Conservation (phyloP, 2,113 vertebrate genomes). For the Syrmaticus mikado region DNA sequence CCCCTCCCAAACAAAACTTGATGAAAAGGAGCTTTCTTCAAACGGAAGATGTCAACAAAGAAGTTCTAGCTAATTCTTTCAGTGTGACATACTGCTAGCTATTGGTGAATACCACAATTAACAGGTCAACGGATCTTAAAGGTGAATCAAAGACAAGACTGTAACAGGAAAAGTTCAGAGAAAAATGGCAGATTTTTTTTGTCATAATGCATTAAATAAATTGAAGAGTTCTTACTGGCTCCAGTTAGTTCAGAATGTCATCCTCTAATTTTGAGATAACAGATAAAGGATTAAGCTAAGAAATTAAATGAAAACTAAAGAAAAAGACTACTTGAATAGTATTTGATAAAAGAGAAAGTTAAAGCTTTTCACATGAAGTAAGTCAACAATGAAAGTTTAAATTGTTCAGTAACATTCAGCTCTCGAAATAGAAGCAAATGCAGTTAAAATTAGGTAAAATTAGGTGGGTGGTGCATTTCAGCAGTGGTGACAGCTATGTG, state of each 20-base stretch:
- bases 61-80: not conserved
- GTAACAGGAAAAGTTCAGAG: not conserved
- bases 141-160: not conserved
- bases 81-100: accelerated
- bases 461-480: too few relatives aligned
- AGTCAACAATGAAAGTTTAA: not conserved
- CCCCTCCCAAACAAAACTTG: not conserved
- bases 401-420: not conserved
- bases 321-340: not conserved
- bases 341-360: not conserved
- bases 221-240: not conserved
- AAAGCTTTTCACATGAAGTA: not conserved
- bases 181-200: not conserved
- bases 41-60: not conserved
- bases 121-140: not conserved
- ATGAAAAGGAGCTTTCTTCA: not conserved
- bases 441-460: not conserved
- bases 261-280: not conserved
- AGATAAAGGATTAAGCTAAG: not conserved
- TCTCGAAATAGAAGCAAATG: not conserved
- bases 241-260: not conserved
- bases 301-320: not conserved
- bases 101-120: not conserved
- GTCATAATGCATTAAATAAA: not conserved
- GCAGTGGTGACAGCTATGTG: too few relatives aligned